phyloP scores from a whole-genome alignment of 2,113 vertebrate genomes.

The Plecturocebus donacophilus region DNA sequence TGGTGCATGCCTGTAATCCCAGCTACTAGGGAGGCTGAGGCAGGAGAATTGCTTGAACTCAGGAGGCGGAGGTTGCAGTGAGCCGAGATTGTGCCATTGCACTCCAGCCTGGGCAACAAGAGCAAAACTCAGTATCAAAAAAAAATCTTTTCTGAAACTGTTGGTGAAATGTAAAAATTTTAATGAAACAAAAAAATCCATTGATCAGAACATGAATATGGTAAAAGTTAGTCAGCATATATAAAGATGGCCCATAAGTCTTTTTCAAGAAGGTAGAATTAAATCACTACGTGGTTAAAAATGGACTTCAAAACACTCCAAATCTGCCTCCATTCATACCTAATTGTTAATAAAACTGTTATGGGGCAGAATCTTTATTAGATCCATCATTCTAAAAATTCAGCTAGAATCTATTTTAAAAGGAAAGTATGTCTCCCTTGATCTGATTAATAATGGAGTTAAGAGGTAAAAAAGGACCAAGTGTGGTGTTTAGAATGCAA shows the following conservation, averaged over 20 bases:
- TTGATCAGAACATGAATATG: background rate
- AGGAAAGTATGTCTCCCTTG: background rate
- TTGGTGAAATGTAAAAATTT: conserved; percentile 3
- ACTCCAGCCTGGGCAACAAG: too few relatives aligned
- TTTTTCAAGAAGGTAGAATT: background rate
- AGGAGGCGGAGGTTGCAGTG: too few relatives aligned
- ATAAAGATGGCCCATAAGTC: background rate
- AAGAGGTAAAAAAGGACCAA: background rate
- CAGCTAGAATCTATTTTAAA: background rate
- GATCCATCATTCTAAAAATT: background rate
- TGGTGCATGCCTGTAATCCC: too few relatives aligned
- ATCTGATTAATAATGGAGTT: background rate
- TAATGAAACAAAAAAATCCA: conserved; percentile 12
- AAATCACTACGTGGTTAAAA: conserved; percentile 18
- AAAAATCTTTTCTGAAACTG: background rate
- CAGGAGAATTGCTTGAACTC: too few relatives aligned
- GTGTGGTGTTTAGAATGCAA: background rate
- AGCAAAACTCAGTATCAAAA: too few relatives aligned
- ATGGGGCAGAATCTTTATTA: background rate
- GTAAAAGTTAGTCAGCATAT: background rate
- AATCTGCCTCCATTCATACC: background rate
- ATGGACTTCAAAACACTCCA: background rate
- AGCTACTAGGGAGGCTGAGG: too few relatives aligned
- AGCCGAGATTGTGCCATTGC: too few relatives aligned
- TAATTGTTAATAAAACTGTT: conserved; percentile 15